These are phyloP conservation scores for Syngnathoides biaculeatus DNA, from an alignment of 2,113 vertebrate species.

Conservation along the genomic window DNA sequence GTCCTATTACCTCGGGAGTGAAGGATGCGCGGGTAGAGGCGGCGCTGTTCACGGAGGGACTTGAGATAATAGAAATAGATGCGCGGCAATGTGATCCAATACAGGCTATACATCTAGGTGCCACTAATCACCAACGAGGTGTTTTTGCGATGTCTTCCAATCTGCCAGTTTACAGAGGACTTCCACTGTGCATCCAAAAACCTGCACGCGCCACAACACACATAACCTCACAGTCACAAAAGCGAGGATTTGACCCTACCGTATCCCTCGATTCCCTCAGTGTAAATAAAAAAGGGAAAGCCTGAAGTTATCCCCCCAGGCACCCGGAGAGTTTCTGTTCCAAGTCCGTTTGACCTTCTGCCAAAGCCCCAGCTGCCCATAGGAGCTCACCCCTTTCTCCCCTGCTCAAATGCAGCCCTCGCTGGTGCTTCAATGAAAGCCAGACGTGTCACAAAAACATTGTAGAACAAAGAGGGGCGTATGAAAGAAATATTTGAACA, in stretches of 20 bases:
- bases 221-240: not conserved
- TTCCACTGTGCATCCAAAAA: not conserved
- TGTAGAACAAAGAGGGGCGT: no score
- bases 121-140: not conserved
- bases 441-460: not conserved
- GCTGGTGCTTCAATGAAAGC: not conserved
- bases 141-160: not conserved
- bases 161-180: not conserved
- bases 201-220: not conserved
- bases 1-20: slow-evolving; percentile 47
- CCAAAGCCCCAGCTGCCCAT: slow-evolving; percentile 3
- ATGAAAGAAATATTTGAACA: no score
- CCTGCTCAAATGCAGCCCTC: not conserved
- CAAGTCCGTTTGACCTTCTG: not conserved
- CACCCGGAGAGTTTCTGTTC: not conserved
- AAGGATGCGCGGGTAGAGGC: slow-evolving; percentile 27
- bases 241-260: not conserved
- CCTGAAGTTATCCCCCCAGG: not conserved
- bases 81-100: slow-evolving; percentile 7
- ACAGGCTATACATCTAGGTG: slow-evolving; percentile 16
- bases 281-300: no score
- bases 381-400: not conserved
- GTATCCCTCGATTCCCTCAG: no score
- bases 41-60: slow-evolving; percentile 25
- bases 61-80: slow-evolving; percentile 30